phyloP scores from a whole-genome alignment of 2,113 vertebrate species.

The Struthidea cinerea region DNA sequence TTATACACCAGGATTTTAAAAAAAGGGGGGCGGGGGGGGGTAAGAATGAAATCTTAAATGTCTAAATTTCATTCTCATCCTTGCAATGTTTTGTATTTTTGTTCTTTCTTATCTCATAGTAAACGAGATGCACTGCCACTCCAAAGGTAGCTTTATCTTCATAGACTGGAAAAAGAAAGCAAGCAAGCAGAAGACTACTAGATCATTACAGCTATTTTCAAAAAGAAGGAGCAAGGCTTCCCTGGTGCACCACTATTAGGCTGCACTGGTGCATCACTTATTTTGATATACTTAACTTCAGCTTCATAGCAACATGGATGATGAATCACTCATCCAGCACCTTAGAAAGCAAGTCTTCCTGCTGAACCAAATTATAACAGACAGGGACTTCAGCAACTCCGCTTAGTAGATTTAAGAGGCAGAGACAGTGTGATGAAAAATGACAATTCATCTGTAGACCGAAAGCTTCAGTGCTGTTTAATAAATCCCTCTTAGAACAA shows the following conservation, averaged over 20 bases:
- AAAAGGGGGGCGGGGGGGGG: rapidly evolving
- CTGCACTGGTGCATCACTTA: not conserved
- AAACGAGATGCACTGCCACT: not conserved
- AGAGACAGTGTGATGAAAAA: not conserved
- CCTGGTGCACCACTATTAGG: not conserved
- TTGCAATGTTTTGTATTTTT: not conserved
- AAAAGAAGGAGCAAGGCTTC: not conserved
- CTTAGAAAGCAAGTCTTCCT: not conserved
- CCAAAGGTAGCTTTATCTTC: not conserved
- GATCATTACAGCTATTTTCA: not conserved
- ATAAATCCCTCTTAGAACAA: not conserved
- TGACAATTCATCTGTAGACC: not conserved
- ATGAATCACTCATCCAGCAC: not conserved
- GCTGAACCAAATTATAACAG: not conserved
- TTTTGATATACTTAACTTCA: not conserved
- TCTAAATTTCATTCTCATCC: not conserved
- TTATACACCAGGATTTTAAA: not conserved
- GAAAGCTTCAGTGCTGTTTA: not conserved
- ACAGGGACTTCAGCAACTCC: not conserved
- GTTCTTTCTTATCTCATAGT: not conserved
- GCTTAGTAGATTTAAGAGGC: not conserved
- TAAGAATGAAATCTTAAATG: not conserved
- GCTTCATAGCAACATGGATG: not conserved
- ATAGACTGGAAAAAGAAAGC: not conserved
- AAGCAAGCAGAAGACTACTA: not conserved